Base-by-base conservation (phyloP, 2,113 vertebrate genomes). In the Vireo altiloquus region DNA sequence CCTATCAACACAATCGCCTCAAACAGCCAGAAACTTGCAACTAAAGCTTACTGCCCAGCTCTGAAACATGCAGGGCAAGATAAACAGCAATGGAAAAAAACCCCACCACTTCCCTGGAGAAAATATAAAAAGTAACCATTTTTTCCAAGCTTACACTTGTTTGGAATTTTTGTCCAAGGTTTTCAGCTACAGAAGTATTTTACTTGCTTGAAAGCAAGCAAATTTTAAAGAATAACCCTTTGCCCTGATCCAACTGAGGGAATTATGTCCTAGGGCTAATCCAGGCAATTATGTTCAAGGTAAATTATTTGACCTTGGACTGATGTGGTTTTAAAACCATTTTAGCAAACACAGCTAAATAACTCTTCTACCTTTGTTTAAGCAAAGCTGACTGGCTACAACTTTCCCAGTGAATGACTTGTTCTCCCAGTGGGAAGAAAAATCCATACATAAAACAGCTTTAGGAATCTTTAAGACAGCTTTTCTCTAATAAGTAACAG, bases 291-390 rank as follows among this genome's bases (percentile, higher is more conserved):
- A 88, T 1, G 1, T 70, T 68, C 68, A 81, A 94, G 82, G 71
- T 86, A 94, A 95, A 74, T 89, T 90, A 84, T 33, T 53, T 69
- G 89, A 91, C 84, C 53, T 89, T 6, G 6, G 33, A 33, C 79
- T 82, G 75, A 82, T 12, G n/a, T 63, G 39, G 56, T 86, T 90
- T 92, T 92, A 89, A 94, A 91, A 37, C 23, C 57, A 30, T 84
- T 88, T 93, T 30, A 83, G 86, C 74, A 89, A 94, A 79, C 57
- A 81, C 46, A 68, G 80, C 57, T 84, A 89, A 95, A 79, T 72
- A 92, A 76, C 35, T 82, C n/a, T 8, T 44, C 37, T 30, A 28
- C n/a, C 31, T 84, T 57, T 79, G 40, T 53, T 65, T 75, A 89
- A 84, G 22, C 60, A 94, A 59, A 89, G 47, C 31, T 66, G 71